Evolutionary conservation across 2,797 vertebrate genomes (phyloP), one percentile per base, ranked within the genome.

Genomic region (Clarias fuscus): DNA sequence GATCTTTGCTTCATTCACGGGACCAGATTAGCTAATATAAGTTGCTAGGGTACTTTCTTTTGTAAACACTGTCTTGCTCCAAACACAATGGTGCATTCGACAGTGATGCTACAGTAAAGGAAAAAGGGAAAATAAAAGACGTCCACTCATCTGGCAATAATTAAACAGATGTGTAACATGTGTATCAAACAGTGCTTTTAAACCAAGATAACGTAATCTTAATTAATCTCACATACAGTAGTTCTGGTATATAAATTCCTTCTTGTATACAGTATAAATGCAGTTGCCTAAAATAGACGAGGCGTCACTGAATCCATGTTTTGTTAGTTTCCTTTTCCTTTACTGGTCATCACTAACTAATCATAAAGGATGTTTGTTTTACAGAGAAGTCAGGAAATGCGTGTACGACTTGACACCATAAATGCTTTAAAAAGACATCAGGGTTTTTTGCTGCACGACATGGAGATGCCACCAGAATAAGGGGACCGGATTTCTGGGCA

Each of bases 11-110:
- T 91, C 84, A 92, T 94, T 91, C 40, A 79, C 37, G 91, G 90
- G 88, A 93, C 93, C 91, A 91, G 88, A 91, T 93, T 93, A 80
- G 91, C 94, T 95, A 93, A 94, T 94, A 95, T 93, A 93, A 92
- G 91, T 89, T 95, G 64, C 3, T 24, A 14, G 2, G 14, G 58
- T 61, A 95, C 94, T 95, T 95, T 94, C 95, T 94, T 22, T 95
- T 94, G 92, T 20, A 88, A 90, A 86, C 89, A 90, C 82, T 91
- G 93, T 92, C 89, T 67, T 72, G 89, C 84, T 91, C 92, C 82
- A 2, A 89, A 88, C 92, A 90, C 87, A 43, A 43, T 7, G 7
- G 90, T 91, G 76, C 56, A 76, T 81, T 82, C 68, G 48, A 27
- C 53, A 24, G 27, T 68, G 30, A 58, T 37, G 27, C 33, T 43